Evolutionary conservation across 2,113 vertebrate species (phyloP).

Genomic region (Phrynocephalus versicolor): DNA sequence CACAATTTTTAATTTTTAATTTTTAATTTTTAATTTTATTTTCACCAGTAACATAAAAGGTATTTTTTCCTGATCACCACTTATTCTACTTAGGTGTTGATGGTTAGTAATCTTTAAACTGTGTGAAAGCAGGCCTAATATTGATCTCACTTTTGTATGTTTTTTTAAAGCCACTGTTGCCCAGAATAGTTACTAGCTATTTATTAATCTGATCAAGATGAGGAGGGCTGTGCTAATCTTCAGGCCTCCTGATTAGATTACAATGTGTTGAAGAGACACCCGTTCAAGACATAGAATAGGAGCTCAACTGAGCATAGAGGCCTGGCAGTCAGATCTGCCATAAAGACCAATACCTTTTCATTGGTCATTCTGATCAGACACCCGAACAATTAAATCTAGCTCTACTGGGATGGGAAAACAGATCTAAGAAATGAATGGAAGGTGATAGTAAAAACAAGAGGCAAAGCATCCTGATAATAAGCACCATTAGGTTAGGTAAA

Average conservation of each 20-base stretch:
- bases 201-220: not conserved
- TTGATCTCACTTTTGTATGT: not conserved
- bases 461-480: not conserved
- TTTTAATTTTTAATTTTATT: too few relatives aligned
- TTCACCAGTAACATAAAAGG: too few relatives aligned
- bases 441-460: not conserved
- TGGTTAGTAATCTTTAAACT: not conserved
- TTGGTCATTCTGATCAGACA: constrained; percentile 38
- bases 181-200: not conserved
- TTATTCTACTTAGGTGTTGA: too few relatives aligned
- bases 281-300: constrained; percentile 8
- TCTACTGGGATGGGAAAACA: not conserved
- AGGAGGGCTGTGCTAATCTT: constrained; percentile 27
- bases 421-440: not conserved
- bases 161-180: not conserved
- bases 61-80: too few relatives aligned
- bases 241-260: constrained; percentile 59
- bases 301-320: constrained; percentile 54
- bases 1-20: too few relatives aligned
- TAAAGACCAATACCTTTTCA: constrained; percentile 33
- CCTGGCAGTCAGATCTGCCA: constrained; percentile 29
- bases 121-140: not conserved
- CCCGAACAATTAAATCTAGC: not conserved
- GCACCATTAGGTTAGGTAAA: not conserved
- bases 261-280: constrained; percentile 36